Evolutionary conservation across 2,888 invertebrate species (phyloP), one percentile per base, ranked within the genome.

Genomic region (Hirtodrosophila cameraria): DNA sequence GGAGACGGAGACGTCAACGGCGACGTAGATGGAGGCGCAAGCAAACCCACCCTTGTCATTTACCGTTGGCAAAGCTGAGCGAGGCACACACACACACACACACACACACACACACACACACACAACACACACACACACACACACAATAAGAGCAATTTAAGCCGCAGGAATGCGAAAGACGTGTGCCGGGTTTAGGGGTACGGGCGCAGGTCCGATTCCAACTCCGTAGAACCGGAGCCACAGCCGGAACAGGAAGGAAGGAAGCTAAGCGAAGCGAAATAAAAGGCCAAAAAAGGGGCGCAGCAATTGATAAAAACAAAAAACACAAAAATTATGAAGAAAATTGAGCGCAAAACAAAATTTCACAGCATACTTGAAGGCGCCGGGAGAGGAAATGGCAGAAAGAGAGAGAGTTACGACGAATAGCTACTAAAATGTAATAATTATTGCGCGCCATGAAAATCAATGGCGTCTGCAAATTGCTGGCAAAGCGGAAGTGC

Each of bases 141-240:
- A 50, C 39, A 79, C 74, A 78, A 81, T 76, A 80, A 77, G 75
- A 83, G 73, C 81, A 84, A 84, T 85, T 84, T 84, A 84, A 87
- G 74, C 86, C 85, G 74, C 86, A 83, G 77, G 83, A 80, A 85
- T 80, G 83, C 75, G 49, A 75, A 74, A 70, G 75, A 59, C 65
- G 64, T 39, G 69, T 25, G 43, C 54, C 49, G 46, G 58, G 48
- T 35, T 38, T 12, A n/a, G 23, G 36, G 11, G 31, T 2, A 4
- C 38, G 36, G 12, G 31, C n/a, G n/a, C n/a, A n/a, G 18, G 18
- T 18, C 18, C 5, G 18, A 2, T 3, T 18, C 1, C 2, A 5
- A 2, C 4, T 12, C 12, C 16, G 16, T n/a, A n/a, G 42, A 25
- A 25, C 15, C 27, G 31, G 48, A 54, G 55, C 53, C 58, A 16